Percentiles rank a stretch among this genome's conserved stretches.
Evolutionary conservation across 92 coral and sea anemone genomes (phyloP).

Genomic region (Palythoa grandiflora): DNA sequence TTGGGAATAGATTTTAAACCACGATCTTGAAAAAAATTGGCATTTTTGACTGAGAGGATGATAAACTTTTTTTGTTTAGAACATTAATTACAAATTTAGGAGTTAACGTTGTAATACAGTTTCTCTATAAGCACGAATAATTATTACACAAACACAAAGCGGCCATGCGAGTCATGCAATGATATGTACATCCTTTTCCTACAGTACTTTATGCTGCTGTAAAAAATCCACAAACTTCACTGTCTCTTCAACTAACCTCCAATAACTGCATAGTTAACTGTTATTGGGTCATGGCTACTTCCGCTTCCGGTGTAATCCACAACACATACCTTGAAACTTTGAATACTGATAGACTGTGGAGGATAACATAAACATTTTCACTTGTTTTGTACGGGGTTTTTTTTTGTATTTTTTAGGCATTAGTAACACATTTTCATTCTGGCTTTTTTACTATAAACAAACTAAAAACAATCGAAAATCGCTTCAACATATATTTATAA

Average conservation of each 20-base stretch:
- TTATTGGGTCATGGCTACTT: conserved; percentile 62
- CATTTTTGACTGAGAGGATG: no score
- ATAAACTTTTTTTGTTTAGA: no score
- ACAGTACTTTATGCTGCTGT: not conserved
- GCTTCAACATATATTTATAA: no score
- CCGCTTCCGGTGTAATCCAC: conserved; percentile 72
- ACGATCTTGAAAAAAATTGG: no score
- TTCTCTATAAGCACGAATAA: not conserved
- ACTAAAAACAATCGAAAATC: no score
- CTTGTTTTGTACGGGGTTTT: not conserved
- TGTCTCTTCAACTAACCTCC: conserved; percentile 43
- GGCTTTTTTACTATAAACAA: no score
- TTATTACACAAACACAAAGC: not conserved
- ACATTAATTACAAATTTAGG: no score
- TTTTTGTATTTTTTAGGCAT: not conserved
- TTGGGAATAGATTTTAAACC: no score
- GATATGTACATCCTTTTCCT: not conserved
- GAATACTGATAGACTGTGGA: conserved; percentile 44
- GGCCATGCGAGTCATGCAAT: not conserved
- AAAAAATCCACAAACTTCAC: not conserved
- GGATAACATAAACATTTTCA: not conserved
- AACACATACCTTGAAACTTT: conserved; percentile 66
- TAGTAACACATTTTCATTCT: not conserved
- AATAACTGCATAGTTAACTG: conserved; percentile 60
- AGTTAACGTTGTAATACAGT: no score